phyloP scores from a whole-genome alignment of 2,113 vertebrate species.

The Numida meleagris region DNA sequence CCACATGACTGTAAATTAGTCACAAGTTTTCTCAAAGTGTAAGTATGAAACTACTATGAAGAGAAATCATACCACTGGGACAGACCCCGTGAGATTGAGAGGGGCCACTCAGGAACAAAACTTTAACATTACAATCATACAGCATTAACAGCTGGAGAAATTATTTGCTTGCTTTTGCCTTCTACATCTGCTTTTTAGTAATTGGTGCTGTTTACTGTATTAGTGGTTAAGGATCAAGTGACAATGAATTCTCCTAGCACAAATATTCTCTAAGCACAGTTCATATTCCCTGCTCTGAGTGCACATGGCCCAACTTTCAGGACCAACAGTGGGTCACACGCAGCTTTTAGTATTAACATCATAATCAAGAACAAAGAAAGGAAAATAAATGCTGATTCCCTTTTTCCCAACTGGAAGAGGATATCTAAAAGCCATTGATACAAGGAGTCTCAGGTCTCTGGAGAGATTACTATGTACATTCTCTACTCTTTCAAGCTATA shows the following conservation, averaged over 20 bases:
- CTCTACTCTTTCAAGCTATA: neutral
- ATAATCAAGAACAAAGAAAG: neutral
- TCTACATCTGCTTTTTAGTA: neutral
- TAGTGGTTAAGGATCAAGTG: neutral
- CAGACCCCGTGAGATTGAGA: neutral
- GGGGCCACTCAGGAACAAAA: neutral
- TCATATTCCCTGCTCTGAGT: no score
- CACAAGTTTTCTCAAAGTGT: neutral
- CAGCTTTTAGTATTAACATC: neutral
- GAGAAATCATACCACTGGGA: neutral
- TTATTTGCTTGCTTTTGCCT: neutral
- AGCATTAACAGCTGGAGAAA: neutral
- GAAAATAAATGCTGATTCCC: neutral
- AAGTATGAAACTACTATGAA: neutral
- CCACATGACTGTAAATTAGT: neutral
- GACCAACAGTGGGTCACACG: fast-evolving
- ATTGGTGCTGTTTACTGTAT: neutral
- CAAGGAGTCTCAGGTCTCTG: neutral
- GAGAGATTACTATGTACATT: neutral
- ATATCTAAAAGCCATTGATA: neutral
- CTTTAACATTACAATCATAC: neutral
- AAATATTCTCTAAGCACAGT: neutral
- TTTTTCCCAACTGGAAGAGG: neutral
- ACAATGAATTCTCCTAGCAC: neutral
- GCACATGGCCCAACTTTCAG: neutral